Evolutionary conservation across 2,113 vertebrate genomes (phyloP), one percentile per base, ranked within the genome.

Genomic region (Corvus hawaiiensis): DNA sequence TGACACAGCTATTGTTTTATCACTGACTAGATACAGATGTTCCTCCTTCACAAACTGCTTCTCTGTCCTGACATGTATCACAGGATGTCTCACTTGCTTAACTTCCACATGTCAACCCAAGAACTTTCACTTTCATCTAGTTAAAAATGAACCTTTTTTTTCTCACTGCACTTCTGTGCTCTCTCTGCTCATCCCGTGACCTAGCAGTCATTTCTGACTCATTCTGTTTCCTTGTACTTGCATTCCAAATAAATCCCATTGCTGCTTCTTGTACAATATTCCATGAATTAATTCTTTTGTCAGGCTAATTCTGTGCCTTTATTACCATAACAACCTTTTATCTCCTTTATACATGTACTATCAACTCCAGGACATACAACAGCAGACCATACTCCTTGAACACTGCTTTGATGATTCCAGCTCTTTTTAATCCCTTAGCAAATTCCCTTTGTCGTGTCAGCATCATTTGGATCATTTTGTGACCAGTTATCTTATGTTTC

Each of bases 161-260:
- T 74, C 41, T 90, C 23, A n/a, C 14, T 59, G 43, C 20, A 75
- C 12, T 62, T 74, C 41, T 72, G 17, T 9, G 11, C 26, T 77
- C 11, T 62, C 55, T 30, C 51, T 85, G 43, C 56, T 86, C 35
- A 48, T 72, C 37, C n/a, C 4, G 7, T 61, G 69, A 90, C 58
- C 41, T 66, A 89, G 37, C 26, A 89, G 56, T 66, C 26, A 61
- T 64, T 92, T 90, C 76, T 75, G 80, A 92, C 69, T 93, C 83
- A 86, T 58, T 95, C 52, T 78, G 32, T 81, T 96, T 89, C 72
- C 76, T 87, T 75, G 35, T 23, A 84, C 87, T 92, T 94, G 62
- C 75, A 93, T 93, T 95, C 66, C 75, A 94, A 85, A 93, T 48
- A 90, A 85, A 93, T 83, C 55, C 78, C 59, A 39, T 19, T 76